A percentile compares a stretch with the other conserved stretches of the same genome.
Evolutionary conservation across 2,888 invertebrate genomes (phyloP).

Genomic region (Suillia variegata): DNA sequence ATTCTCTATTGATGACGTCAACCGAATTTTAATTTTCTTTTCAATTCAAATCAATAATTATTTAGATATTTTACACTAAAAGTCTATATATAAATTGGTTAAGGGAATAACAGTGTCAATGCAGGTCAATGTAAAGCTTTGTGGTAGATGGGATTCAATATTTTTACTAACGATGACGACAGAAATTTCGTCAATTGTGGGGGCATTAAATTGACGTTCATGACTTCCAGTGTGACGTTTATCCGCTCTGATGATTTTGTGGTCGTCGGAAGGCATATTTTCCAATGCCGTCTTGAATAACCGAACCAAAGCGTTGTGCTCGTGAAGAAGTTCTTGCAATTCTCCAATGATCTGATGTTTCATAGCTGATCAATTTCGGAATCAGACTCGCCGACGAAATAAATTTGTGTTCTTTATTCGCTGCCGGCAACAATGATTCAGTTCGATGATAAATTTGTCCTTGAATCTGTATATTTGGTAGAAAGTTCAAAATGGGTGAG

Average conservation of each 20-base stretch:
- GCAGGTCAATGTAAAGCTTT: too few species aligned
- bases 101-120: too few species aligned
- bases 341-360: constrained; percentile 32
- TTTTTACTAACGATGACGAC: background rate
- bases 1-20: too few species aligned
- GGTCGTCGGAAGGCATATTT: constrained; percentile 38
- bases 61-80: too few species aligned
- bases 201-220: constrained; percentile 2
- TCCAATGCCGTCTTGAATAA: constrained; percentile 35
- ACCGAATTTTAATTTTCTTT: too few species aligned
- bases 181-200: background rate
- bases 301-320: constrained; percentile 34
- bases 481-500: constrained; percentile 9
- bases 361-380: constrained; percentile 8
- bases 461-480: constrained; percentile 8
- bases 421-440: background rate
- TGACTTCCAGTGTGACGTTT: background rate
- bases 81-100: too few species aligned
- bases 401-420: constrained; percentile 8
- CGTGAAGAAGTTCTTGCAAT: constrained; percentile 37
- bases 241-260: constrained; percentile 33
- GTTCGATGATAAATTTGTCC: constrained; percentile 6
- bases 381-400: background rate
- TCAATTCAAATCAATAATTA: too few species aligned
- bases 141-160: background rate